These are phyloP conservation scores for Drosophila vallismaia DNA, from an alignment of 2,888 invertebrate species.

Conservation along the genomic window DNA sequence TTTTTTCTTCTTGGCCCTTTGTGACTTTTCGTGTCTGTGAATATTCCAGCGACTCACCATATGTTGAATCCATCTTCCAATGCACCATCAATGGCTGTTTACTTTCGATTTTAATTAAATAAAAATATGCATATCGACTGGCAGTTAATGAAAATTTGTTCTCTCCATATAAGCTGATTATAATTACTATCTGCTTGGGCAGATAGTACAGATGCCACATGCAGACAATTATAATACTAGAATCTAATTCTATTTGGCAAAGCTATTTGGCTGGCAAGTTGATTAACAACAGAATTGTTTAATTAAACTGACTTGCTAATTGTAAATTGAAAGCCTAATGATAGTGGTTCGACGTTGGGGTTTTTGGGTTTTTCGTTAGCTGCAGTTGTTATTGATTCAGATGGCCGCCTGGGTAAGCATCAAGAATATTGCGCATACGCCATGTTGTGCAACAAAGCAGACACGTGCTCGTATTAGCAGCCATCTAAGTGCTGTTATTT, in stretches of 20 bases:
- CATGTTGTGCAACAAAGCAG: slow-evolving; percentile 50
- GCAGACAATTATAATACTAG: slow-evolving; percentile 18
- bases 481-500: slow-evolving; percentile 76
- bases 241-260: slow-evolving; percentile 16
- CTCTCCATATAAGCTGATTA: slow-evolving; percentile 63
- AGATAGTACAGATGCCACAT: slow-evolving; percentile 6
- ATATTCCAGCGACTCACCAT: slow-evolving; percentile 51
- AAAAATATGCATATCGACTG: slow-evolving; percentile 63
- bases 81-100: slow-evolving; percentile 64
- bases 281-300: slow-evolving; percentile 31
- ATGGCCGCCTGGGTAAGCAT: background rate
- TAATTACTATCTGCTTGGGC: slow-evolving; percentile 22
- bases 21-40: slow-evolving; percentile 63
- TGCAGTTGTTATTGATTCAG: slow-evolving; percentile 11
- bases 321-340: slow-evolving; percentile 38
- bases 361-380: slow-evolving; percentile 5
- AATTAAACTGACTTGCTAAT: slow-evolving; percentile 24
- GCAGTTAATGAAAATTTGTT: slow-evolving; percentile 29
- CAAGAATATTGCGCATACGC: slow-evolving; percentile 37
- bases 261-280: slow-evolving; percentile 9
- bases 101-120: slow-evolving; percentile 73
- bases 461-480: slow-evolving; percentile 73
- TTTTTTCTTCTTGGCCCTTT: slow-evolving; percentile 11
- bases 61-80: slow-evolving; percentile 44
- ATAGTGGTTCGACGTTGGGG: slow-evolving; percentile 7